Conservation (phyloP, 2,113 vertebrate genomes). For the Bos javanicus region DNA sequence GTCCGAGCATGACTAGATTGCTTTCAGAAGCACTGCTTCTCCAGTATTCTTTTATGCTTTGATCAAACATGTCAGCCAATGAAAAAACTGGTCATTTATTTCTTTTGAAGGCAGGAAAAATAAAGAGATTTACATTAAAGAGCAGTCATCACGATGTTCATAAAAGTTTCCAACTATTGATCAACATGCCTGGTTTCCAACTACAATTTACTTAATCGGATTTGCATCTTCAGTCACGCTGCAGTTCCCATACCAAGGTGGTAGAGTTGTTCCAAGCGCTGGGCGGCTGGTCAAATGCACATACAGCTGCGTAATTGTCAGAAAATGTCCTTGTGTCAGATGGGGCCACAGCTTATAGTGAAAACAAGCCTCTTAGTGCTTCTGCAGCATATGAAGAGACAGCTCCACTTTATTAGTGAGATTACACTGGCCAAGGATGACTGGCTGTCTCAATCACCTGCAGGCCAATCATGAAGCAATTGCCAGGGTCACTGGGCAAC, state of each 20-base stretch:
- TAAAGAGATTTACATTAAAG: constrained; percentile 42
- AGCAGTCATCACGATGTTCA: neutral
- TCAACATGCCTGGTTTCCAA: constrained; percentile 32
- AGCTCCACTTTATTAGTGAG: constrained; percentile 59
- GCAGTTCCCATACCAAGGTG: neutral
- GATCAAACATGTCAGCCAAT: constrained; percentile 48
- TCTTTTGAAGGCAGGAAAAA: constrained; percentile 26
- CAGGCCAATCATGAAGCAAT: constrained; percentile 49
- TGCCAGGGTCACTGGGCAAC: constrained; percentile 52
- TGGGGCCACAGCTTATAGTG: neutral
- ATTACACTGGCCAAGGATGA: constrained; percentile 51
- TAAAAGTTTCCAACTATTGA: constrained; percentile 54
- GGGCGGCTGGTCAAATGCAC: neutral
- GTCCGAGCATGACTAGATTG: constrained; percentile 33
- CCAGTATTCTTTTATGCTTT: constrained; percentile 28
- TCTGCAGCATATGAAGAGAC: constrained; percentile 46
- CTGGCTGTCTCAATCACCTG: constrained; percentile 55
- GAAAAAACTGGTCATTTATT: constrained; percentile 61
- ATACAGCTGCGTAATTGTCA: constrained; percentile 39
- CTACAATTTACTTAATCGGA: constrained; percentile 51
- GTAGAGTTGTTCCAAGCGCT: neutral
- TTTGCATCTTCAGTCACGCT: constrained; percentile 2
- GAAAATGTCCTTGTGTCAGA: constrained; percentile 34
- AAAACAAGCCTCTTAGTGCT: constrained; percentile 55
- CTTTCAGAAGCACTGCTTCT: constrained; percentile 51